Conservation (phyloP, 2,888 invertebrate species). For the Cataglyphis albicans region DNA sequence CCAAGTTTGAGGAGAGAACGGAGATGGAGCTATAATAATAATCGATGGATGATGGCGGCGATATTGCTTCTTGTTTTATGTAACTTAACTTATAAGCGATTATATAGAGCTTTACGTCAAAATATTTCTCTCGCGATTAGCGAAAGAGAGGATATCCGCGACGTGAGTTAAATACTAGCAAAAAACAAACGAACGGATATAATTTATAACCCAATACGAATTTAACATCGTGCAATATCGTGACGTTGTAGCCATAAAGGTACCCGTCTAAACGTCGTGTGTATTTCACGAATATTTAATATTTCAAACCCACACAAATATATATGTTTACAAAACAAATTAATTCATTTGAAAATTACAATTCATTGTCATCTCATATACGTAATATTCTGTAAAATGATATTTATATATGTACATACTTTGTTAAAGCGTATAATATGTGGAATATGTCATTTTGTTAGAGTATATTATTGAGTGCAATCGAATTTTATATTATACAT, state of each 20-base stretch:
- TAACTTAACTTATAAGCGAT: constrained; percentile 27
- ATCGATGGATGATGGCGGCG: constrained; percentile 30
- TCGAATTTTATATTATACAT: constrained; percentile 5
- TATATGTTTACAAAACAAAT: not conserved
- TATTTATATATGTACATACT: not conserved
- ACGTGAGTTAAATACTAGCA: not conserved
- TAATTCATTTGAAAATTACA: constrained; percentile 31
- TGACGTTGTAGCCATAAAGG: not conserved
- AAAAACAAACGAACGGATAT: not conserved
- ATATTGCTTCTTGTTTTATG: constrained; percentile 35
- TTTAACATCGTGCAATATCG: not conserved
- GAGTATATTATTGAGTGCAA: not conserved
- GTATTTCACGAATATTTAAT: constrained; percentile 7
- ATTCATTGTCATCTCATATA: not conserved
- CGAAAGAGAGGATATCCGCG: not conserved
- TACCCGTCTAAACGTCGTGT: not conserved
- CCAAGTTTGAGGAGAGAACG: constrained; percentile 32
- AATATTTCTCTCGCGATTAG: not conserved
- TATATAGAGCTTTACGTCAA: constrained; percentile 12
- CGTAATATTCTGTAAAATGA: not conserved
- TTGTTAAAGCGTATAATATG: not conserved
- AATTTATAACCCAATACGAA: constrained; percentile 9
- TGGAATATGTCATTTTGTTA: not conserved
- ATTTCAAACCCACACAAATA: not conserved
- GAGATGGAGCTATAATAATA: constrained; percentile 33